Evolutionary conservation across 2,113 vertebrate species (phyloP).

Genomic region (Tupaia tana): DNA sequence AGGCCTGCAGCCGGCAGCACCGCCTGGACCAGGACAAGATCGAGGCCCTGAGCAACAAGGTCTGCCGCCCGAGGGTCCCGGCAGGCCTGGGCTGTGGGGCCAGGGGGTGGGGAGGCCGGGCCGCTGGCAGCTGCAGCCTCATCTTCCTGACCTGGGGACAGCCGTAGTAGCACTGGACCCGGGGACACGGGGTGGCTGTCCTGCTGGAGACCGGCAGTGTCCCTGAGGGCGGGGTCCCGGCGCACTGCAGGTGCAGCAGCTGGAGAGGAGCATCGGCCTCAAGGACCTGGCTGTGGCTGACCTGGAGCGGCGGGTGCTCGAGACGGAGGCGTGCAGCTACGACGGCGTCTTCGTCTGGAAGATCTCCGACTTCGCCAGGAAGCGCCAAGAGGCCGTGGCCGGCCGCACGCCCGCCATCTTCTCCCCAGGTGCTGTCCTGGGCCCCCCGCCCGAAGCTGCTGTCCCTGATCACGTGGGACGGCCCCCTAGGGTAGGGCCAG

Average conservation of each 20-base stretch:
- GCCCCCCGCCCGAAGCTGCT: not conserved
- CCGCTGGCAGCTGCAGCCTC: no score
- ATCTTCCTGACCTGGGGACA: no score
- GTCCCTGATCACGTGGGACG: not conserved
- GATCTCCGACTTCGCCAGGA: constrained; percentile 91
- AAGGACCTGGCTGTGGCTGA: constrained; percentile 93
- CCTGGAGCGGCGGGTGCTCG: constrained; percentile 90
- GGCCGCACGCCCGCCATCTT: constrained; percentile 94
- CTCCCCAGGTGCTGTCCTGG: constrained; percentile 90
- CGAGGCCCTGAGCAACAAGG: constrained; percentile 91
- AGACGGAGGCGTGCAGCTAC: constrained; percentile 91
- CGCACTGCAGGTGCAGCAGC: constrained; percentile 90
- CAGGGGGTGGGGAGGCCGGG: no score
- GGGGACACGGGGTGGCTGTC: not conserved
- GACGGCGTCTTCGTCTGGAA: constrained; percentile 96
- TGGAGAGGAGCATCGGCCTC: constrained; percentile 91
- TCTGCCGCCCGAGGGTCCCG: constrained; percentile 66
- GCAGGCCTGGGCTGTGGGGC: not conserved
- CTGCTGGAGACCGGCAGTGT: not conserved
- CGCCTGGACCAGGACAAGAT: constrained; percentile 94
- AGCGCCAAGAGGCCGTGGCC: constrained; percentile 92
- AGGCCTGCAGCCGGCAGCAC: constrained; percentile 92
- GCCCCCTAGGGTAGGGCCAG: not conserved
- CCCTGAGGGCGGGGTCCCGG: not conserved
- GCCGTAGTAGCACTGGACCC: no score